Evolutionary conservation across 2,113 vertebrate species (phyloP).

Genomic region (Oryzias woworae): DNA sequence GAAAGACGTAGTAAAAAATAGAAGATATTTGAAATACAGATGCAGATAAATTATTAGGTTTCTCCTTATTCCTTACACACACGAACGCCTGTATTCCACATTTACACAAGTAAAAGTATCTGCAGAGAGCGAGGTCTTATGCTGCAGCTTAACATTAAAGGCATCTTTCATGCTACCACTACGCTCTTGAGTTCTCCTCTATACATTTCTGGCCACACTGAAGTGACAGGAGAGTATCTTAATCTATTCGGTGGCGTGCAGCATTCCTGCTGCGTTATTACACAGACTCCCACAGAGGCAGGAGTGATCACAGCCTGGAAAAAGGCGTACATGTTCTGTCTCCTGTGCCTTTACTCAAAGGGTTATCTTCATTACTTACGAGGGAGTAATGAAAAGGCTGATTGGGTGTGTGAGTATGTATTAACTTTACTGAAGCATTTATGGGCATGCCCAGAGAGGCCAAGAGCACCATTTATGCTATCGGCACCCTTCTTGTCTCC

Average conservation of each 20-base stretch:
- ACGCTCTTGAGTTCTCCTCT: conserved; percentile 35
- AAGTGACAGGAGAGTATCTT: conserved; percentile 60
- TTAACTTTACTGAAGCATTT: conserved; percentile 28
- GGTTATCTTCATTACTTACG: conserved; percentile 32
- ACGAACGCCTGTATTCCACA: conserved; percentile 12
- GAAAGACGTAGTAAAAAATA: no score
- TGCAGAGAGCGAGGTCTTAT: conserved; percentile 14
- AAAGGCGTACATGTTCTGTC: conserved; percentile 33
- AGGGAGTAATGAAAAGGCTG: conserved; percentile 23
- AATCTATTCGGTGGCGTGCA: conserved; percentile 41
- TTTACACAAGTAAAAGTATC: conserved; percentile 19
- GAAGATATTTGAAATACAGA: neutral
- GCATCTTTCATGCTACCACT: conserved; percentile 49
- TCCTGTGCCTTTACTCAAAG: conserved; percentile 26
- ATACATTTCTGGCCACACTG: conserved; percentile 46
- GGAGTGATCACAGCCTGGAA: conserved; percentile 41
- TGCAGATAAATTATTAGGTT: conserved; percentile 11
- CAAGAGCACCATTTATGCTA: neutral
- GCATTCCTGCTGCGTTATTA: conserved; percentile 64
- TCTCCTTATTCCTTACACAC: conserved; percentile 12
- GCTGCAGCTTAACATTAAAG: conserved; percentile 40
- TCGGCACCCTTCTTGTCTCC: conserved; percentile 31
- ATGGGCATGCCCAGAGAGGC: conserved; percentile 12
- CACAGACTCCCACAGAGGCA: conserved; percentile 53
- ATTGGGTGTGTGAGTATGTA: conserved; percentile 38